These are phyloP conservation scores for Campopleginae sp. DNA, from an alignment of 2,888 invertebrate genomes.

Conservation along the genomic window DNA sequence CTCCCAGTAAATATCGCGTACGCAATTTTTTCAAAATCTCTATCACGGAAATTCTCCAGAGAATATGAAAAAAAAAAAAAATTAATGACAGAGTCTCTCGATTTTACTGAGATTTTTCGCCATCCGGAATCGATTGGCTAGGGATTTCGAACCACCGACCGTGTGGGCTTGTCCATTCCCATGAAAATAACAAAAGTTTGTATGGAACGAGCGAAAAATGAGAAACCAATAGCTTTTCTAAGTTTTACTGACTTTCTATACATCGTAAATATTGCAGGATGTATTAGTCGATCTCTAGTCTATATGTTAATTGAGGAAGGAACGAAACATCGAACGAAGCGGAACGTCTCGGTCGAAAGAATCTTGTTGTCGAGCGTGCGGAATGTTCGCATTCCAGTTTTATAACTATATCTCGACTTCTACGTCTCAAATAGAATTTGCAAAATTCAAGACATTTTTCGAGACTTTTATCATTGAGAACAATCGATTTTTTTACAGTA, in stretches of 20 bases:
- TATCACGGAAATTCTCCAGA: no score
- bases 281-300: neutral
- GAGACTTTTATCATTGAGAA: neutral
- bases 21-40: no score
- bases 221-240: neutral
- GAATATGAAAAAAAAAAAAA: no score
- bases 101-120: no score
- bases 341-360: constrained; percentile 53
- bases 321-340: constrained; percentile 43
- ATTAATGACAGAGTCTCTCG: no score
- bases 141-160: no score
- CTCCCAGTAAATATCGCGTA: no score
- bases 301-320: constrained; percentile 48
- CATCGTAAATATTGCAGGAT: neutral
- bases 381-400: neutral
- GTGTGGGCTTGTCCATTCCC: no score
- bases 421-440: neutral
- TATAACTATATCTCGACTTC: neutral
- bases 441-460: neutral
- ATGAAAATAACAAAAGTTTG: neutral
- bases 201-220: neutral
- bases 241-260: constrained; percentile 6
- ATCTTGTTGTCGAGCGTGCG: constrained; percentile 10
- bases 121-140: no score
- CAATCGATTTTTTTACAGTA: neutral